These are phyloP conservation scores for Callionymus lyra DNA, from an alignment of 2,113 vertebrate genomes.

Conservation along the genomic window DNA sequence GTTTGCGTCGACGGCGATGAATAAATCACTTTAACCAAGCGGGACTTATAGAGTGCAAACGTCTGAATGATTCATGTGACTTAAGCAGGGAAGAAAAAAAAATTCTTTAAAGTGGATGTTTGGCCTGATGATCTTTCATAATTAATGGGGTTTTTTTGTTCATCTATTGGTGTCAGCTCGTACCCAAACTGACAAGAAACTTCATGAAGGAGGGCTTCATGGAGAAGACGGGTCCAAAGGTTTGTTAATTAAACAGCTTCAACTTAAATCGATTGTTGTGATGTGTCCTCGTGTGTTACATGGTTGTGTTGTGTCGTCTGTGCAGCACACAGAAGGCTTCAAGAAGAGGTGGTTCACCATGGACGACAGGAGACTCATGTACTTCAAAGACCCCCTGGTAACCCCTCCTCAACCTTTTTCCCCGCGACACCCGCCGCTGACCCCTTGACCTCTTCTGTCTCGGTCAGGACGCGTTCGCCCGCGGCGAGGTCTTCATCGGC, in stretches of 20 bases:
- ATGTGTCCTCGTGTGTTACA: too few relatives aligned
- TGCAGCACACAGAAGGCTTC: slow-evolving; percentile 91
- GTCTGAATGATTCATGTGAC: background rate
- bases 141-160: slow-evolving; percentile 1
- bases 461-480: slow-evolving; percentile 92
- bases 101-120: background rate
- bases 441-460: background rate
- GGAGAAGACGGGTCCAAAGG: slow-evolving; percentile 94
- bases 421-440: too few relatives aligned
- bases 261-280: too few relatives aligned
- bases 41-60: background rate
- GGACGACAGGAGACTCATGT: slow-evolving; percentile 93
- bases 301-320: background rate
- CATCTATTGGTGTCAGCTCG: slow-evolving; percentile 62
- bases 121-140: background rate
- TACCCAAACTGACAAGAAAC: slow-evolving; percentile 89
- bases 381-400: slow-evolving; percentile 96
- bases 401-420: slow-evolving; percentile 7
- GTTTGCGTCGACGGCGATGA: too few relatives aligned
- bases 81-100: background rate
- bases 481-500: slow-evolving; percentile 95
- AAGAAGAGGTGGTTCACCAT: slow-evolving; percentile 95
- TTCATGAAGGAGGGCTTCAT: slow-evolving; percentile 89
- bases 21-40: too few relatives aligned
- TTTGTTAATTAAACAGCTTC: slow-evolving; percentile 40